Percentiles rank a stretch among this genome's conserved stretches.
Evolutionary conservation across 2,797 vertebrate genomes (phyloP).

Genomic region (Perdix hodgsoniae): DNA sequence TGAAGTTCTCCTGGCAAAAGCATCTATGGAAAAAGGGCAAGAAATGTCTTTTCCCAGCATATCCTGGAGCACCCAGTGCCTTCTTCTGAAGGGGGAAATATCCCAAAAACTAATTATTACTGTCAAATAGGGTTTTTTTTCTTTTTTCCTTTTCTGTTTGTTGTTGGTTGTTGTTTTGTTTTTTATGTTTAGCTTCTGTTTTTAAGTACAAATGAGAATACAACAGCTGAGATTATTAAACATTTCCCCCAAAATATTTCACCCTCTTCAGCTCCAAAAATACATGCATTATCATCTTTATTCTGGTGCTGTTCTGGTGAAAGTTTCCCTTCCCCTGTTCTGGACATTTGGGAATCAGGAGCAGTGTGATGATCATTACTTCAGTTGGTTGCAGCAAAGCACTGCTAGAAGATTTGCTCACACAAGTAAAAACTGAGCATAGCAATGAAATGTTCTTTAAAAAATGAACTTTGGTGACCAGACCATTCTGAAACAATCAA

Average conservation of each 20-base stretch:
- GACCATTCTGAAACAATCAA: conserved; percentile 7
- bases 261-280: not conserved
- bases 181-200: not conserved
- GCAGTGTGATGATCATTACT: not conserved
- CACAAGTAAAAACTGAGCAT: not conserved
- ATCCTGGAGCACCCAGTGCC: not conserved
- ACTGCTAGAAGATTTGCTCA: not conserved
- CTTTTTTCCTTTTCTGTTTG: not conserved
- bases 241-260: not conserved
- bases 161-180: no score
- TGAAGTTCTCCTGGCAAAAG: not conserved
- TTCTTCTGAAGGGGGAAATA: not conserved
- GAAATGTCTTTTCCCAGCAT: not conserved
- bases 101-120: not conserved
- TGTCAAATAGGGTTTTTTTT: not conserved
- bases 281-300: not conserved
- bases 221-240: not conserved
- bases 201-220: not conserved
- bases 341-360: not conserved
- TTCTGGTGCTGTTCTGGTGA: not conserved
- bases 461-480: not conserved
- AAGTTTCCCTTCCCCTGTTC: not conserved
- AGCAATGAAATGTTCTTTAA: not conserved
- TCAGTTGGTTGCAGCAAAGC: not conserved
- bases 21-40: not conserved